phyloP scores from a whole-genome alignment of 2,113 vertebrate species.

The Pelecanus crispus region DNA sequence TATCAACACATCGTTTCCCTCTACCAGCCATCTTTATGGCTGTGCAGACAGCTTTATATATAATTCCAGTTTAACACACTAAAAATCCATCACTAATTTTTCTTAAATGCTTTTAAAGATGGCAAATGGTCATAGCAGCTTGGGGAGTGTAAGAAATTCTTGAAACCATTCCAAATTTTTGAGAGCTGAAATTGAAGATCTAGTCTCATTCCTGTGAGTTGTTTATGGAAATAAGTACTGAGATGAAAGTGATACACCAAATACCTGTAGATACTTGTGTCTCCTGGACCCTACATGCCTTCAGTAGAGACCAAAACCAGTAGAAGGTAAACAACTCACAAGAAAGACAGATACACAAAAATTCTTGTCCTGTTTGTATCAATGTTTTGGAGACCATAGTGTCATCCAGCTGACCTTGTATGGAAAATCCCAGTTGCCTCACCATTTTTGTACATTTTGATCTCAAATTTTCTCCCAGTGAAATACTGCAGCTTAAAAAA shows the following conservation, averaged over 20 bases:
- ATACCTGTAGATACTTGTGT: conserved; percentile 35
- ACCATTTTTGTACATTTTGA: neutral
- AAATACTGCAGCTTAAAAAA: neutral
- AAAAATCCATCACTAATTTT: conserved; percentile 9
- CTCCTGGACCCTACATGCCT: neutral
- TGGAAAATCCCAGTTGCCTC: neutral
- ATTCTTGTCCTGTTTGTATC: neutral
- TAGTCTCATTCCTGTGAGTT: conserved; percentile 2
- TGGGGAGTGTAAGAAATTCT: conserved; percentile 1
- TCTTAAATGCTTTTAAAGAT: conserved; percentile 2
- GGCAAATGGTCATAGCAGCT: neutral
- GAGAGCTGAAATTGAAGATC: neutral
- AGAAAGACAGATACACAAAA: neutral
- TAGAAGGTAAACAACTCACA: neutral
- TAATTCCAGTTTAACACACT: neutral
- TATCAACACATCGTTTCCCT: neutral
- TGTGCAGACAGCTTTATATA: neutral
- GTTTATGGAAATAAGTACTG: neutral
- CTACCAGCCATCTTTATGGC: neutral
- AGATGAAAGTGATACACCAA: conserved; percentile 21
- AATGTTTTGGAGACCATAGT: neutral
- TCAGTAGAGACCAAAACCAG: neutral
- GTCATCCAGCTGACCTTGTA: neutral
- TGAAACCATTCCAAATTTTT: conserved; percentile 29
- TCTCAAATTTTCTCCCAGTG: neutral